A percentile compares a stretch with the other conserved stretches of the same genome.
Conservation (phyloP, 2,113 vertebrate genomes). For the Orycteropus afer region DNA sequence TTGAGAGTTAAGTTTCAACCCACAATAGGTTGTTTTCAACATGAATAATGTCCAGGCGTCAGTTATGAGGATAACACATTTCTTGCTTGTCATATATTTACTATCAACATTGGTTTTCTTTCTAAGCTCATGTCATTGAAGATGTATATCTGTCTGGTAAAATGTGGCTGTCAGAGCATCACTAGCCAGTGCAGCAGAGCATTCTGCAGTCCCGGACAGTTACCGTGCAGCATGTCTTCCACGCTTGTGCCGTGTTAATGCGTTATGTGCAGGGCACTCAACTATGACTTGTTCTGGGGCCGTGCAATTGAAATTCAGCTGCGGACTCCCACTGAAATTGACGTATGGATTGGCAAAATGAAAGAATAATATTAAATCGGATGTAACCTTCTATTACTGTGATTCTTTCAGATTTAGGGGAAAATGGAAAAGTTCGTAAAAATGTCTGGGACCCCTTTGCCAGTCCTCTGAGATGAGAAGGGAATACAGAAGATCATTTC, state of each 20-base stretch:
- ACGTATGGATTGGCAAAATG: neutral
- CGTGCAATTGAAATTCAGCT: neutral
- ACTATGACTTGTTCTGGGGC: neutral
- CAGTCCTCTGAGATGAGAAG: neutral
- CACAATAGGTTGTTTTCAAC: conserved; percentile 33
- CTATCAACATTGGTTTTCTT: conserved; percentile 28
- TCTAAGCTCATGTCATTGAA: conserved; percentile 56
- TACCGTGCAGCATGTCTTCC: neutral
- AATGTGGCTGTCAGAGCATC: conserved; percentile 20
- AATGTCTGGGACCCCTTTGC: neutral
- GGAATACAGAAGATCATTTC: neutral
- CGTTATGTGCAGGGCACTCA: neutral
- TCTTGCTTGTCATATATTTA: conserved; percentile 54
- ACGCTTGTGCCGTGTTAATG: neutral
- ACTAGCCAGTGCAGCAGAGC: neutral
- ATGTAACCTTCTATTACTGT: neutral
- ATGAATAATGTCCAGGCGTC: conserved; percentile 24
- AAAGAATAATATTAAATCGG: neutral
- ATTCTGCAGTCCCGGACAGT: neutral
- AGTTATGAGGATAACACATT: neutral
- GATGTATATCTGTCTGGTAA: conserved; percentile 49
- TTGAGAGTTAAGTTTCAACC: conserved; percentile 36
- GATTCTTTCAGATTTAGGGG: neutral
- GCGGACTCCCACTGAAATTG: neutral
- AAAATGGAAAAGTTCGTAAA: neutral